Base-by-base conservation (phyloP, 1,140 invertebrate genomes). In the Chelonus insularis region DNA sequence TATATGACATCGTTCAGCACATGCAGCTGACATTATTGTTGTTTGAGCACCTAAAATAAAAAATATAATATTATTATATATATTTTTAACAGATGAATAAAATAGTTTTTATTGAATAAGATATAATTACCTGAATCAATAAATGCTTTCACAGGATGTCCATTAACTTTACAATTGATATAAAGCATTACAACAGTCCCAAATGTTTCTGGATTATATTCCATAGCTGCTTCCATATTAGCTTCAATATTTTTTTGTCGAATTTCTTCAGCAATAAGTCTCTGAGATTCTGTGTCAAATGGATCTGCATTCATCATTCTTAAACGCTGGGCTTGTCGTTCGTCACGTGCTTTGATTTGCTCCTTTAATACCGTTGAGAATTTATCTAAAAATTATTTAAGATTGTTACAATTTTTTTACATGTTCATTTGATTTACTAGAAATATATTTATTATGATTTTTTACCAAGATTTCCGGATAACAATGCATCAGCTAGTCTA, bases 211-310 rank as follows among this genome's bases (percentile, higher is more conserved):
- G 97, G 97, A 82, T 96, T 96, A 75, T 94, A 96, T 75, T 99
- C 96, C 88, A 99, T 97, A 0, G 96, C 97, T 1, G 94, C 94
- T 73, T 98, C 95, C 96, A 98, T 99, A 76, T 98, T 98, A 0
- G 93, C 93, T 83, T 98, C 95, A 60, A 98, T 96, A 79, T 98
- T 98, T 75, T 97, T 95, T 71, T 95, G 91, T 68, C 89, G 86
- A 58, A 98, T 98, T 84, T 97, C 94, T 75, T 97, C 95, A 11
- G 94, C 95, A 70, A 99, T 99, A 57, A 97, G 84, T 66, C 89
- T 85, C 77, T 99, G 96, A 0, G 94, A 93, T 79, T 97, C 95
- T 1, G 92, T 88, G 80, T 98, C 95, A 80, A 98, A 98, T 0
- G 95, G 95, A 86, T 97, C 92, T 1, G 95, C 94, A 68, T 89